Conservation (phyloP, 1,140 invertebrate genomes). For the Temnothorax nylanderi region DNA sequence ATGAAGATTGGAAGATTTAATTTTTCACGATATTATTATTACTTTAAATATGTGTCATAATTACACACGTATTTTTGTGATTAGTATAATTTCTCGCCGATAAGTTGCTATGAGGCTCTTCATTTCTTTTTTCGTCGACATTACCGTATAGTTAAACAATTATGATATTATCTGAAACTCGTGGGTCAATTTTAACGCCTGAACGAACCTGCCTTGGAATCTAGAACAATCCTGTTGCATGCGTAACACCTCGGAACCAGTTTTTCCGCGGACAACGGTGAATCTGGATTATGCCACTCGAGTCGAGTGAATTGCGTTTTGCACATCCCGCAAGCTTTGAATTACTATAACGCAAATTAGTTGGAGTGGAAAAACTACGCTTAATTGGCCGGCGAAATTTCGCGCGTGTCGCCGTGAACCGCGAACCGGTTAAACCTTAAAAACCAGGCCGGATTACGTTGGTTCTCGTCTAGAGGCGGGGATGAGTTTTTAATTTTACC, state of each 20-base stretch:
- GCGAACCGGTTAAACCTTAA: slow-evolving; percentile 46
- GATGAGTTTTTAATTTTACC: slow-evolving; percentile 33
- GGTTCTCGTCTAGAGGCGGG: neutral
- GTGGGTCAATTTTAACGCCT: slow-evolving; percentile 40
- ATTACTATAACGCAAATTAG: slow-evolving; percentile 35
- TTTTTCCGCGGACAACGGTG: slow-evolving; percentile 56
- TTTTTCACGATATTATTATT: neutral
- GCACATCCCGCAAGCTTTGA: slow-evolving; percentile 31
- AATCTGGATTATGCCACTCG: slow-evolving; percentile 48
- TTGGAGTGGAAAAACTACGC: neutral
- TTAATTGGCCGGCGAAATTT: slow-evolving; percentile 45
- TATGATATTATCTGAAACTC: slow-evolving; percentile 16
- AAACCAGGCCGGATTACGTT: neutral
- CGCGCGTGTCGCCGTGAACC: neutral
- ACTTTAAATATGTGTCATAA: neutral
- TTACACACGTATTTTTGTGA: neutral
- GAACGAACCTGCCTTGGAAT: slow-evolving; percentile 42
- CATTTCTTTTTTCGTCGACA: no score
- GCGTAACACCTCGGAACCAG: slow-evolving; percentile 45
- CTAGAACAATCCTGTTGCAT: slow-evolving; percentile 49
- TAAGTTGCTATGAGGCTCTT: neutral
- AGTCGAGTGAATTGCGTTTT: slow-evolving; percentile 46
- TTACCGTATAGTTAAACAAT: neutral
- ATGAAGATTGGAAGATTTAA: neutral
- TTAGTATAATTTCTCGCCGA: neutral